These are phyloP conservation scores for Tarsius wallacei DNA, from an alignment of 2,797 vertebrate genomes.

Conservation along the genomic window DNA sequence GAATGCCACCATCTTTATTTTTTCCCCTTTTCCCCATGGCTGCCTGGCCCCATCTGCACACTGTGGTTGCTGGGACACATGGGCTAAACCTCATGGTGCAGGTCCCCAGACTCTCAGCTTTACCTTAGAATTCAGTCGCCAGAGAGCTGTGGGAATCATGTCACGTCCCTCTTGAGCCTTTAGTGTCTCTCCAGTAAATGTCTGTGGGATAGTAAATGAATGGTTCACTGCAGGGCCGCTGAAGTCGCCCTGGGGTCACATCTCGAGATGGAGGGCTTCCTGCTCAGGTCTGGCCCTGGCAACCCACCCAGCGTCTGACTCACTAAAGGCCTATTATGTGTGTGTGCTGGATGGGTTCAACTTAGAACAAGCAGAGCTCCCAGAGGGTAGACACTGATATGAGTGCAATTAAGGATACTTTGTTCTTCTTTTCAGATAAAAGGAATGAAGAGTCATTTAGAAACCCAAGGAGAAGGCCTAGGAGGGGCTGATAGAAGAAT, in stretches of 20 bases:
- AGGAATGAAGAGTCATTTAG: neutral
- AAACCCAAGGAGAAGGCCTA: conserved; percentile 29
- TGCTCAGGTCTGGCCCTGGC: rapidly evolving
- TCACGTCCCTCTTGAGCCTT: neutral
- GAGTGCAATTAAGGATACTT: neutral
- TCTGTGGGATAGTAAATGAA: neutral
- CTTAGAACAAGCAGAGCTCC: neutral
- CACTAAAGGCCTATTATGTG: neutral
- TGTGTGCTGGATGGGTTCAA: no score
- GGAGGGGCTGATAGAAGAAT: neutral
- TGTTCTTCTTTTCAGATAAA: neutral
- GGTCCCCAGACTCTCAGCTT: neutral
- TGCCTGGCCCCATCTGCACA: rapidly evolving
- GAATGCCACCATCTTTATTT: neutral
- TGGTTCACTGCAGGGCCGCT: neutral
- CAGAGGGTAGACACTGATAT: neutral
- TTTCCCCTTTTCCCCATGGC: rapidly evolving
- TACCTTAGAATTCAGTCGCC: no score
- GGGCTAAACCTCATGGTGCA: neutral
- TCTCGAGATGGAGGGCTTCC: neutral
- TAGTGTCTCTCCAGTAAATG: neutral
- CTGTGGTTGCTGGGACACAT: no score
- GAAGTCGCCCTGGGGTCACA: neutral
- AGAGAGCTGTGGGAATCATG: neutral
- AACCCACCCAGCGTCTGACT: rapidly evolving